Evolutionary conservation across 2,113 vertebrate genomes (phyloP).

Genomic region (Hippolais icterina): DNA sequence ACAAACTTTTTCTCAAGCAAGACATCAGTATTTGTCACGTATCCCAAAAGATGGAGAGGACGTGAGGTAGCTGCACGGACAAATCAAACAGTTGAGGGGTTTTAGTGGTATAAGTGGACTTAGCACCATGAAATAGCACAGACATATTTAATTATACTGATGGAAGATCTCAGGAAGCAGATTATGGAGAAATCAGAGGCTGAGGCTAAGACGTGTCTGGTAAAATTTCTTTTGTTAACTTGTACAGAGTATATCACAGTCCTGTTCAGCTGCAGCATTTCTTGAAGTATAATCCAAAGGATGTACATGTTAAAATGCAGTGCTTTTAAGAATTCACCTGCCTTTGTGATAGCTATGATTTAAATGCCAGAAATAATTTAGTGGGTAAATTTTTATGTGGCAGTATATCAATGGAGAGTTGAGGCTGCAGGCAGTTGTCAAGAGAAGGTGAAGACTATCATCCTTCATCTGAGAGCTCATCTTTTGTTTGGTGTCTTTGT

Average conservation of each 20-base stretch:
- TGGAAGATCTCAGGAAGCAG: background rate
- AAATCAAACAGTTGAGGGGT: background rate
- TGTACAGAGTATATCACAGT: background rate
- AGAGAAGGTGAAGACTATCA: background rate
- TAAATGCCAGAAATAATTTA: background rate
- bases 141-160: background rate
- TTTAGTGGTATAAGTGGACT: background rate
- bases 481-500: background rate
- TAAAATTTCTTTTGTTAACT: background rate
- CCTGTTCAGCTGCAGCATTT: background rate
- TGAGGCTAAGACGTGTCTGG: background rate
- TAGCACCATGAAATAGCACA: background rate
- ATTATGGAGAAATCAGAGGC: background rate
- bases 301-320: background rate
- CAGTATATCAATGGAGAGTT: background rate
- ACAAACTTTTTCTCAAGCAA: conserved; percentile 8
- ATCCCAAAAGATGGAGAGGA: background rate
- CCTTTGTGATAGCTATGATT: background rate
- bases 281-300: background rate
- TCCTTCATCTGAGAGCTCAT: background rate
- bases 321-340: background rate
- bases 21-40: background rate
- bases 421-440: background rate
- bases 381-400: background rate
- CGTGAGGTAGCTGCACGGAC: background rate